These are phyloP conservation scores for Dasyornis broadbenti DNA, from an alignment of 2,113 vertebrate species.

Conservation along the genomic window DNA sequence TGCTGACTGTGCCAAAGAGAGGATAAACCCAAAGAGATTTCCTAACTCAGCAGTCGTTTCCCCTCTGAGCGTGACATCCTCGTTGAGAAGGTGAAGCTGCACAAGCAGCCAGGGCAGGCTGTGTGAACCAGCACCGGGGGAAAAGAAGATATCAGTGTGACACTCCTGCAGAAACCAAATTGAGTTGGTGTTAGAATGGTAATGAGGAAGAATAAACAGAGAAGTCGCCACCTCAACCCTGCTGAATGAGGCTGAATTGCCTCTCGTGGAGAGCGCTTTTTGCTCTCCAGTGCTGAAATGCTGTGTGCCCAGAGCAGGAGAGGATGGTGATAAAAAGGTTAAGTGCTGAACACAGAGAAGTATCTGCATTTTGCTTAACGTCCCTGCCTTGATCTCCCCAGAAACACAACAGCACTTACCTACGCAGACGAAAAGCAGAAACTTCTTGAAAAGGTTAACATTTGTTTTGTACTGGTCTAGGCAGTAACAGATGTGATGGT, in stretches of 20 bases:
- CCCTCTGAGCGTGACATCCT: not conserved
- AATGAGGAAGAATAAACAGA: not conserved
- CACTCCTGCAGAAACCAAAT: not conserved
- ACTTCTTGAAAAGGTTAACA: not conserved
- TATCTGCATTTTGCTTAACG: not conserved
- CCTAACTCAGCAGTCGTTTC: not conserved
- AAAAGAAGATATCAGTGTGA: not conserved
- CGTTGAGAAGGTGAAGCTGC: not conserved
- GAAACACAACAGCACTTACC: not conserved
- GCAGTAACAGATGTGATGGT: not conserved
- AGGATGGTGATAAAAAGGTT: not conserved
- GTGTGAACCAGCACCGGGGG: not conserved
- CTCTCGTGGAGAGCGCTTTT: not conserved
- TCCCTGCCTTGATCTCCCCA: not conserved
- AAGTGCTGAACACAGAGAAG: not conserved
- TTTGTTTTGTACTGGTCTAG: not conserved
- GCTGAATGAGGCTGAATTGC: not conserved
- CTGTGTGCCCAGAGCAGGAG: not conserved
- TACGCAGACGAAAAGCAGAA: not conserved
- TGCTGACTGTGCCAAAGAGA: not conserved
- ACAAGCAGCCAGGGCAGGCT: not conserved
- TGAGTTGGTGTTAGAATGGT: not conserved
- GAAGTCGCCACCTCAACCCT: not conserved
- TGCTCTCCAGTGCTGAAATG: accelerated
- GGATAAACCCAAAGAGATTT: not conserved